These are phyloP conservation scores for Mechanitis messenoides DNA, from an alignment of 2,888 invertebrate species.

Conservation along the genomic window DNA sequence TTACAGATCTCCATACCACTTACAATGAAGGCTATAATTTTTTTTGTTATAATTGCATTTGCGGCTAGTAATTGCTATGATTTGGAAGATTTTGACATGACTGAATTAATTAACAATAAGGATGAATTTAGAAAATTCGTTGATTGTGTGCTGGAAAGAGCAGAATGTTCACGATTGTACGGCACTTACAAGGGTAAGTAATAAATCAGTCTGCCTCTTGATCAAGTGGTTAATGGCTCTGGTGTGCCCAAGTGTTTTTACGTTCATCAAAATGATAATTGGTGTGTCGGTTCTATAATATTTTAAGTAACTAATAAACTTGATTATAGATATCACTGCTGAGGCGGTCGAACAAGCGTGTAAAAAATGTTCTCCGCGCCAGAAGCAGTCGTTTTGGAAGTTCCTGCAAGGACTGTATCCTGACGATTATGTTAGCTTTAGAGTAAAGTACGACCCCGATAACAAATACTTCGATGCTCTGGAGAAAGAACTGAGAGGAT, in stretches of 20 bases:
- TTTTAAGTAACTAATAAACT: not conserved
- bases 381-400: too few relatives aligned
- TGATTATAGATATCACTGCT: conserved; percentile 20
- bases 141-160: conserved; percentile 46
- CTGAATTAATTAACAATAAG: conserved; percentile 35
- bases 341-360: conserved; percentile 6
- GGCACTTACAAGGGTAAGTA: conserved; percentile 46
- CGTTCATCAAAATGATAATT: too few relatives aligned
- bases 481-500: too few relatives aligned
- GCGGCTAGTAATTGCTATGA: conserved; percentile 40
- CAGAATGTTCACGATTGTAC: conserved; percentile 36
- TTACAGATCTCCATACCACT: not conserved
- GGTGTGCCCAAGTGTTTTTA: not conserved
- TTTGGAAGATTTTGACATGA: conserved; percentile 50
- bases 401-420: too few relatives aligned
- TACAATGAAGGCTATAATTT: conserved; percentile 27
- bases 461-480: too few relatives aligned
- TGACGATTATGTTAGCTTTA: too few relatives aligned
- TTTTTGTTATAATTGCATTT: conserved; percentile 34
- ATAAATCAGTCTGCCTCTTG: too few relatives aligned
- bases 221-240: too few relatives aligned
- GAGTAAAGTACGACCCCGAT: too few relatives aligned
- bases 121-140: conserved; percentile 35
- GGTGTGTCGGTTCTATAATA: not conserved
- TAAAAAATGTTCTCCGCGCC: too few relatives aligned